Evolutionary conservation across 2,113 vertebrate genomes (phyloP), one percentile per base, ranked within the genome.

Genomic region (Rhombomys opimus): DNA sequence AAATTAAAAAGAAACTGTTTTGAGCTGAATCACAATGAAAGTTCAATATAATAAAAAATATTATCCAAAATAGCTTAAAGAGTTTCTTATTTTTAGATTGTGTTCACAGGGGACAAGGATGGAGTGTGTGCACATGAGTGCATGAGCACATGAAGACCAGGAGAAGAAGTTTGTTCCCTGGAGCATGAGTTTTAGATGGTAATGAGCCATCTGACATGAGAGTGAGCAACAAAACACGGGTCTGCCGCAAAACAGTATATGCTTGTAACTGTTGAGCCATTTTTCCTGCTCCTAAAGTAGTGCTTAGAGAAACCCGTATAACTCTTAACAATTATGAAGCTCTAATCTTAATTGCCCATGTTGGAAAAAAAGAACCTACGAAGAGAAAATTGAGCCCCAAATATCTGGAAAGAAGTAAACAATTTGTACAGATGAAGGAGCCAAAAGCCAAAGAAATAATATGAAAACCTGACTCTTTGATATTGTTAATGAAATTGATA

Each of bases 401-500:
- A 14, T 70, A 87, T 38, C 18, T 76, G 38, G 22, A 22, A 38
- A 30, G 32, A 75, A 35, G 46, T 30, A 84, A 94, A 84, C 20
- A 84, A 52, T 94, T 50, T 35, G 46, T 75, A 84, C 73, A 90
- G 25, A 75, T 35, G 13, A 84, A n/a, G 11, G 27, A 82, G 5
- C 41, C 82, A 41, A 38, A 73, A 84, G 15, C 89, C 41, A 52
- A 23, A 2, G 18, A 87, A 38, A 30, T 59, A n/a, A 17, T 38
- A 68, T 25, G 22, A n/a, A 87, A 95, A 80, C 8, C 0, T 91
- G 73, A 63, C 54, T 63, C 54, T 73, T 87, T 80, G 13, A 61
- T 30, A 86, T 77, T 41, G 78, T 63, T 63, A 87, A 95, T 80
- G 50, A 95, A 87, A 91, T 41, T 91, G 63, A 87, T 72, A 87